These are phyloP conservation scores for Tetranychus piercei DNA, from an alignment of 2,888 invertebrate species.

Conservation along the genomic window DNA sequence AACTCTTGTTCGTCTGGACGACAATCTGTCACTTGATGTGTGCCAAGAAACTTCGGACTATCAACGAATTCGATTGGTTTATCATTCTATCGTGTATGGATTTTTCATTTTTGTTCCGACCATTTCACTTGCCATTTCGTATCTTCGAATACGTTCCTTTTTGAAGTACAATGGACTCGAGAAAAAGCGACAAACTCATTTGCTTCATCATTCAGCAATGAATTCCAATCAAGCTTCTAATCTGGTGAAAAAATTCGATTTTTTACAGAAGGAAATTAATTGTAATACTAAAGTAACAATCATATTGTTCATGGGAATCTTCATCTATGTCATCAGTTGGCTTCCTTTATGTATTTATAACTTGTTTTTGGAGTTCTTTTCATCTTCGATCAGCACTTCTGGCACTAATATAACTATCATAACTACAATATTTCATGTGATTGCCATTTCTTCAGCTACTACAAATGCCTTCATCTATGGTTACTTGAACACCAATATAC, in stretches of 20 bases:
- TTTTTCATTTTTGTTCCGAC: background rate
- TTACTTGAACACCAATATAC: constrained; percentile 43
- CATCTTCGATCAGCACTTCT: background rate
- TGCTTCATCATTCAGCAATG: background rate
- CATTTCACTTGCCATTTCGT: background rate
- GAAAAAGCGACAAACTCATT: background rate
- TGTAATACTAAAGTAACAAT: background rate
- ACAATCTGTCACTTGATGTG: background rate
- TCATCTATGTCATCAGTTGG: constrained; percentile 42
- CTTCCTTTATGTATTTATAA: constrained; percentile 42
- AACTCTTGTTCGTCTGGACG: background rate
- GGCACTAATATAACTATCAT: constrained; percentile 31
- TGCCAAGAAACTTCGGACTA: background rate
- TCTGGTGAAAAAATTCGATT: background rate
- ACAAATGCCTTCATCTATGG: constrained; percentile 44
- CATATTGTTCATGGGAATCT: constrained; percentile 34
- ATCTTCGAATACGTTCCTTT: background rate
- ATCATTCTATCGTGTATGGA: background rate
- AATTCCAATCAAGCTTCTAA: background rate
- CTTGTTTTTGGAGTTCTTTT: constrained; percentile 29
- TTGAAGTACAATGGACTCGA: background rate
- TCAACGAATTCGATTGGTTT: background rate
- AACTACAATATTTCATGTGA: constrained; percentile 40
- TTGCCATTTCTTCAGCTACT: constrained; percentile 42
- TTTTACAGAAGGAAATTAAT: background rate